Evolutionary conservation across 2,888 invertebrate genomes (phyloP).

Genomic region (Hyles lineata): DNA sequence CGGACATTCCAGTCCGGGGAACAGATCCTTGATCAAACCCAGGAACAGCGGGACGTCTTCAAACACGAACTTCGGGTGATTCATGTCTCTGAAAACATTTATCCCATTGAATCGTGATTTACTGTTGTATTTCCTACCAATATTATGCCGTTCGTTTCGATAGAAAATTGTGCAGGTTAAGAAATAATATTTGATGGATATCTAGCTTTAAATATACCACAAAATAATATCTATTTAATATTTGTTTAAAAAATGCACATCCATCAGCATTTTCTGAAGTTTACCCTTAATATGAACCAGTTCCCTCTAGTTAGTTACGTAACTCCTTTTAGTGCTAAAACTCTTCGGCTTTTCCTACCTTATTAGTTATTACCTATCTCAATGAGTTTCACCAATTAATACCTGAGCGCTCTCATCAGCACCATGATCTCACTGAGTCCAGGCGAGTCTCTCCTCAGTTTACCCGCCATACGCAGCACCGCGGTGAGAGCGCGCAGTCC

Average conservation of each 20-base stretch:
- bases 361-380: background rate
- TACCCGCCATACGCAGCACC: conserved; percentile 96
- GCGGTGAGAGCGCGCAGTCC: conserved; percentile 96
- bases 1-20: conserved; percentile 95
- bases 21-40: conserved; percentile 94
- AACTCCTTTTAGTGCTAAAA: too few relatives aligned
- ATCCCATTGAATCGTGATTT: background rate
- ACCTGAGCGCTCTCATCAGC: conserved; percentile 93
- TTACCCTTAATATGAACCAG: too few relatives aligned
- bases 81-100: conserved; percentile 89
- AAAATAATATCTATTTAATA: too few relatives aligned
- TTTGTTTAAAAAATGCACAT: too few relatives aligned
- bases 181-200: too few relatives aligned
- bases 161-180: too few relatives aligned
- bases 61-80: conserved; percentile 95
- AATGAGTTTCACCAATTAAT: background rate
- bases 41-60: conserved; percentile 96
- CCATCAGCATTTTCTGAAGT: too few relatives aligned
- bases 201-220: too few relatives aligned
- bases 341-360: background rate
- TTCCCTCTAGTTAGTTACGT: too few relatives aligned
- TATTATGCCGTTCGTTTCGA: too few relatives aligned
- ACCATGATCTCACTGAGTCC: conserved; percentile 94
- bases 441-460: conserved; percentile 91
- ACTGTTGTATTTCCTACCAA: too few relatives aligned